phyloP scores from a whole-genome alignment of 2,888 invertebrate genomes.

The Portevinia maculata region DNA sequence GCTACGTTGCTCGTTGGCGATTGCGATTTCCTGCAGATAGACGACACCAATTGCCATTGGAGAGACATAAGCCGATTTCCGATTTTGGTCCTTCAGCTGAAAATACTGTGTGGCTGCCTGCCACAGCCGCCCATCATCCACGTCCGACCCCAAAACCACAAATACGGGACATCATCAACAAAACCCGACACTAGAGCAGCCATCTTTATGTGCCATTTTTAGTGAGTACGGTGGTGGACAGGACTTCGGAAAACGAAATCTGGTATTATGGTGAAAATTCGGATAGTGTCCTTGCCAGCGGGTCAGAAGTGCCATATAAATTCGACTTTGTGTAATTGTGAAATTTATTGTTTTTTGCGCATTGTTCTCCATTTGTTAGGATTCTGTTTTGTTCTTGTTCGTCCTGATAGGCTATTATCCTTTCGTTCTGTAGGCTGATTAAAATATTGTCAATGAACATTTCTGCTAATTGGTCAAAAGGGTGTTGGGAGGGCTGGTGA shows the following conservation, averaged over 20 bases:
- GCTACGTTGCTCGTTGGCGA: conserved; percentile 55
- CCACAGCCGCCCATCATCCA: conserved; percentile 58
- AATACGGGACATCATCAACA: conserved; percentile 57
- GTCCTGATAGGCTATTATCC: conserved; percentile 69
- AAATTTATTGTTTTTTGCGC: conserved; percentile 77
- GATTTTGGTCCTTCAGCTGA: conserved; percentile 73
- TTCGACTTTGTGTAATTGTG: conserved; percentile 81
- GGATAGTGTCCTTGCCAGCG: conserved; percentile 76
- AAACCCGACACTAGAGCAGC: conserved; percentile 67
- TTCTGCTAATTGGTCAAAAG: conserved; percentile 58
- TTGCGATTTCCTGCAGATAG: conserved; percentile 73
- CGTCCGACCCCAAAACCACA: conserved; percentile 50
- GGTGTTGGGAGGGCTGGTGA: neutral
- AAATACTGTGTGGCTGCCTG: conserved; percentile 53
- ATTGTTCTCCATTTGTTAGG: conserved; percentile 69
- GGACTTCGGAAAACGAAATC: conserved; percentile 63
- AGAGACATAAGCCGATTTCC: conserved; percentile 82
- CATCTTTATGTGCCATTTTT: conserved; percentile 74
- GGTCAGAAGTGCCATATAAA: conserved; percentile 81
- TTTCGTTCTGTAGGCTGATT: conserved; percentile 70
- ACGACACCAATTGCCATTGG: conserved; percentile 76
- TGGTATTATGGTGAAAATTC: conserved; percentile 65
- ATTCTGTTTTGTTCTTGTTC: conserved; percentile 66
- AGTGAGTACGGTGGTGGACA: conserved; percentile 19
- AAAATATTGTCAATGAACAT: conserved; percentile 62